These are phyloP conservation scores for Manacus vitellinus DNA, from an alignment of 2,113 vertebrate species.

Conservation along the genomic window DNA sequence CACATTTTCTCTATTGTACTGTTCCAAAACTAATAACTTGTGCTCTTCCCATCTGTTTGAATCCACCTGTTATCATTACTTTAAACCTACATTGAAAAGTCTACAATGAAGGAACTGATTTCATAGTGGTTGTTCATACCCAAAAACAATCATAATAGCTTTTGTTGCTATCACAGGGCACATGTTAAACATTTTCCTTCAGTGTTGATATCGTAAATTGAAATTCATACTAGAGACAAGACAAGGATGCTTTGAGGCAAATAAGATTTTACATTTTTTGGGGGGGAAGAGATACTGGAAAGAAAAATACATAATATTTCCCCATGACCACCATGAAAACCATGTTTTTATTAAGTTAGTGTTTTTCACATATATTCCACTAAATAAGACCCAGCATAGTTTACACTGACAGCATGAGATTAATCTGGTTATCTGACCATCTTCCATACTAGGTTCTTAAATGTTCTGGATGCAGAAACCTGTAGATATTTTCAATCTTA, in stretches of 20 bases:
- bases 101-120: background rate
- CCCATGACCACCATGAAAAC: background rate
- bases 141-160: background rate
- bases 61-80: slow-evolving; percentile 34
- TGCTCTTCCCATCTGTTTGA: slow-evolving; percentile 43
- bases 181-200: background rate
- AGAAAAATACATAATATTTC: background rate
- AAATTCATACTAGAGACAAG: background rate
- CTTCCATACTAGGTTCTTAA: background rate
- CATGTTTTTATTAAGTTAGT: background rate
- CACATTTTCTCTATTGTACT: slow-evolving; percentile 32
- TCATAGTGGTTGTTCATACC: background rate
- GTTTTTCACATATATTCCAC: background rate
- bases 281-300: background rate
- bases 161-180: background rate
- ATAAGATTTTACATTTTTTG: background rate
- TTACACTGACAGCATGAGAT: background rate
- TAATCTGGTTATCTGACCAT: background rate
- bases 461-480: background rate
- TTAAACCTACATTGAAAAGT: background rate
- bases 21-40: slow-evolving; percentile 21
- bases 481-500: background rate
- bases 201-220: background rate
- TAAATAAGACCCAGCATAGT: background rate
- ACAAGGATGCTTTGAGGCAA: background rate